Conservation (phyloP, 2,888 invertebrate genomes). For the Helleia helle region DNA sequence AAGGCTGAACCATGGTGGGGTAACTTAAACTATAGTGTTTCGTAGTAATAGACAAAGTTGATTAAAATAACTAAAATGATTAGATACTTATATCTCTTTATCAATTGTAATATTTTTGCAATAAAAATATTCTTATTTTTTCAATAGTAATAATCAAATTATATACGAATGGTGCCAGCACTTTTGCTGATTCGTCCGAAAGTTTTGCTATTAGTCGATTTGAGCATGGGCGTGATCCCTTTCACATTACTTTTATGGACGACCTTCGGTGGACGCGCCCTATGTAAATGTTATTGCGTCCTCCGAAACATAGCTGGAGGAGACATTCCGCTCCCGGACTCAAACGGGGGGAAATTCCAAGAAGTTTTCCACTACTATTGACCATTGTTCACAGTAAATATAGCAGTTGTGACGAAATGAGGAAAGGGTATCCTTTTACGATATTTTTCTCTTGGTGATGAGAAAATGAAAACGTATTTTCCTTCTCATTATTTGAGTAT, state of each 20-base stretch:
- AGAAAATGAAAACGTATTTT: no score
- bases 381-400: neutral
- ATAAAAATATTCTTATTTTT: no score
- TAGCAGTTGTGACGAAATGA: neutral
- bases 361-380: constrained; percentile 8
- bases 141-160: no score
- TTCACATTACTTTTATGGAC: constrained; percentile 56
- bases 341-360: constrained; percentile 9
- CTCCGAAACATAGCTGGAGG: constrained; percentile 37
- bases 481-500: no score
- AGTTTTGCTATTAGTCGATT: constrained; percentile 43
- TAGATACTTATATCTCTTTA: no score
- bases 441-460: no score
- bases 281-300: constrained; percentile 64
- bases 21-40: no score
- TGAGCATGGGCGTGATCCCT: constrained; percentile 46
- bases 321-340: constrained; percentile 13
- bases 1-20: no score
- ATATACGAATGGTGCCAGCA: neutral
- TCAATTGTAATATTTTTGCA: no score
- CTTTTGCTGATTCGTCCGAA: constrained; percentile 44
- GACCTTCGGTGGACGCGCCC: constrained; percentile 36
- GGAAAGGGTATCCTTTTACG: no score
- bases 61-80: no score
- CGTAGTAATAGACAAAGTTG: no score